phyloP scores from a whole-genome alignment of 2,888 invertebrate genomes.

The Noctua pronuba region DNA sequence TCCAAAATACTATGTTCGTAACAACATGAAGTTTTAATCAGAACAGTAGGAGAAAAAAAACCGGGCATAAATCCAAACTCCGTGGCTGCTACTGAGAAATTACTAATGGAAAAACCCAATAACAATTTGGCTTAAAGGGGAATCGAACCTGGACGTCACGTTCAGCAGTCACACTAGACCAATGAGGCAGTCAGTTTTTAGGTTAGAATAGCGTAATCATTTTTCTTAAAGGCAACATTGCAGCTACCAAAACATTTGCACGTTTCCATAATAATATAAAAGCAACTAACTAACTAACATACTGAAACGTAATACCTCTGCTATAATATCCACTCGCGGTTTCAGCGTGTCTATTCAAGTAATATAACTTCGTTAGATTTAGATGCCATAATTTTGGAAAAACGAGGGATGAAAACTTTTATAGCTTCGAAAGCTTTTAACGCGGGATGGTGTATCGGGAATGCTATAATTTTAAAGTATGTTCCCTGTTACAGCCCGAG shows the following conservation, averaged over 20 bases:
- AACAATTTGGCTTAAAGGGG: too few species aligned
- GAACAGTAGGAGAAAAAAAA: too few species aligned
- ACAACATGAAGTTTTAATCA: too few species aligned
- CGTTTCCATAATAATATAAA: constrained; percentile 7
- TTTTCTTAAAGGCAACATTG: constrained; percentile 2
- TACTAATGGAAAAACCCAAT: too few species aligned
- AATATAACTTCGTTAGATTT: constrained; percentile 61
- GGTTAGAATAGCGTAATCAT: neutral
- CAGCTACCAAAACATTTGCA: neutral
- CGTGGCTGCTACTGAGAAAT: neutral
- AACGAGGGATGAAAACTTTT: constrained; percentile 66
- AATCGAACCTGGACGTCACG: too few species aligned
- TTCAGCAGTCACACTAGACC: too few species aligned
- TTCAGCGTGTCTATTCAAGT: constrained; percentile 48
- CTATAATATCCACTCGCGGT: neutral
- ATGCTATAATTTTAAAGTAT: constrained; percentile 65
- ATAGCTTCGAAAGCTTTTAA: constrained; percentile 67
- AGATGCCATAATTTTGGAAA: constrained; percentile 65
- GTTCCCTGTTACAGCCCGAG: constrained; percentile 46
- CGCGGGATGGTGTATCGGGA: constrained; percentile 63
- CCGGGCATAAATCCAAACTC: too few species aligned
- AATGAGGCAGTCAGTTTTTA: neutral
- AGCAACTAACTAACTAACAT: neutral
- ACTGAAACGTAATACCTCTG: neutral
- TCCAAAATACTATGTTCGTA: too few species aligned